Base-by-base conservation (phyloP, 2,113 vertebrate species). In the human (Homo sapiens) region DNA sequence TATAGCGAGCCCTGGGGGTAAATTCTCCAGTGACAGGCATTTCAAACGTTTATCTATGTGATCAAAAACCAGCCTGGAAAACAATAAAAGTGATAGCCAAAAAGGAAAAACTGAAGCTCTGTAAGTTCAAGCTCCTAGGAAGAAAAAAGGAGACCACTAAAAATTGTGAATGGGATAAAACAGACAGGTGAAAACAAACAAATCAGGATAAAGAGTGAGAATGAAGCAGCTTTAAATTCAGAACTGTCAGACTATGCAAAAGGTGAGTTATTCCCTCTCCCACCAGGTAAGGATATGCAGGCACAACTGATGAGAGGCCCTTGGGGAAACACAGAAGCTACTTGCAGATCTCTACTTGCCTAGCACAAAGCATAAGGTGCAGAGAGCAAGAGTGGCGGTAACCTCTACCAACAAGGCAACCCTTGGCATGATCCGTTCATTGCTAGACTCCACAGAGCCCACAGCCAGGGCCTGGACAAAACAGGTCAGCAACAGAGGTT, bases 11-110 rank as follows among this genome's bases (percentile, higher is more conserved):
- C 94, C 76, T 93, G 50, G 30, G 81, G 90, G 85, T 61, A 93
- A 93, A 97, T 96, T 97, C 93, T 96, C 73, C 72, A 94, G 48
- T 92, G 97, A 97, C 27, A 94, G 87, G 76, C 38, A 87, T 97
- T 93, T 96, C 89, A 96, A 94, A 90, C 23, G 57, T 96, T 96
- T 93, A 97, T 88, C 76, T 85, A 50, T 32, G n/a, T 79, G 59
- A 66, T 82, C 68, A 95, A 94, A 94, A 97, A 96, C 96, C 57
- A 94, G 91, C 30, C 52, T 14, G 66, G 13, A 76, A 96, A 97
- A 97, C 72, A 95, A 95, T n/a, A 94, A 80, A 95, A 87, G 64
- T 64, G 35, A 73, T 43, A 90, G 78, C 57, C 43, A 61, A 88
- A 92, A 88, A 91, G 73, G 9, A 61, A 97, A 94, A 75, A 66